Evolutionary conservation across 1,140 invertebrate species (phyloP).

Genomic region (Protaetia brevitarsis): DNA sequence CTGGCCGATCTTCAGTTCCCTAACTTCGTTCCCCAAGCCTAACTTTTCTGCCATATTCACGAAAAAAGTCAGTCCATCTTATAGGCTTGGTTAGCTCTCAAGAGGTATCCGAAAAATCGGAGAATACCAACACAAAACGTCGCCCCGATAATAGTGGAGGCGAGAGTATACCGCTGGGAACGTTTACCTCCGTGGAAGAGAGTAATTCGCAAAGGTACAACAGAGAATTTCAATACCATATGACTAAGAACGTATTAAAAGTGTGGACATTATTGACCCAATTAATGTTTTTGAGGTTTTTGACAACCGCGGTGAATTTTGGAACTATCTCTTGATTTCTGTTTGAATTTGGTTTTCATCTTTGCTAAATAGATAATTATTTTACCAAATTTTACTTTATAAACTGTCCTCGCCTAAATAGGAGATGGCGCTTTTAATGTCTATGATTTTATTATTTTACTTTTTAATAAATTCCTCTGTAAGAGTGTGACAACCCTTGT

Average conservation of each 20-base stretch:
- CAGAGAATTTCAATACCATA: slow-evolving; percentile 31
- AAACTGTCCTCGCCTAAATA: too few species aligned
- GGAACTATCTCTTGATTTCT: neutral
- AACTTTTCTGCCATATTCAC: slow-evolving; percentile 67
- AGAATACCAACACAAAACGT: neutral
- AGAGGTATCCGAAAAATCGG: neutral
- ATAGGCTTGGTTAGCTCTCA: neutral
- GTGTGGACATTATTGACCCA: slow-evolving; percentile 40
- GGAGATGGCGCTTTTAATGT: too few species aligned
- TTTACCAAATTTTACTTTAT: too few species aligned
- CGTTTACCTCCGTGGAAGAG: slow-evolving; percentile 26
- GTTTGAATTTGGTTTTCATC: neutral
- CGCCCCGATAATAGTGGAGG: slow-evolving; percentile 34
- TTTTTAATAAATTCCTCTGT: too few species aligned
- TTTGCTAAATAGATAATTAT: neutral
- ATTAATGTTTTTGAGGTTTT: slow-evolving; percentile 40
- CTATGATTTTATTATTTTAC: too few species aligned
- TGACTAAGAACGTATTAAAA: slow-evolving; percentile 34
- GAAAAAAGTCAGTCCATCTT: slow-evolving; percentile 14
- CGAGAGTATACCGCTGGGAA: slow-evolving; percentile 36
- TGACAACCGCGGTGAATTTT: slow-evolving; percentile 24
- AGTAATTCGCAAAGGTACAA: neutral
- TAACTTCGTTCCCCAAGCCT: slow-evolving; percentile 69
- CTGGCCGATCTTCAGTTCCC: slow-evolving; percentile 78
- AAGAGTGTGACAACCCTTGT: too few species aligned